phyloP scores from a whole-genome alignment of 2,797 vertebrate genomes.

The Echiichthys vipera region DNA sequence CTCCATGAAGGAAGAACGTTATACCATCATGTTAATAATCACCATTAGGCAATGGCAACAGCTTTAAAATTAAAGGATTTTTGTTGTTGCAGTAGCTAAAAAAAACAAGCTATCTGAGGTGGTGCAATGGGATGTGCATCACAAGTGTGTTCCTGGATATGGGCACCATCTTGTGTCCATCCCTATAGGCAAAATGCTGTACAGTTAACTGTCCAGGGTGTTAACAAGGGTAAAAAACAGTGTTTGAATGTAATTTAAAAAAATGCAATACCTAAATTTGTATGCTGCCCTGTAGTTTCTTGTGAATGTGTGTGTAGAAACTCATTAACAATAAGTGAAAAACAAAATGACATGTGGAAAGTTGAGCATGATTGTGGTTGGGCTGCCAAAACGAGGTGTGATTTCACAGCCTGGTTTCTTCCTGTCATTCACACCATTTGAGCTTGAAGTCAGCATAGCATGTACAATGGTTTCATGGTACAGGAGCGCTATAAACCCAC shows the following conservation, averaged over 20 bases:
- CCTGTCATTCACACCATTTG: not conserved
- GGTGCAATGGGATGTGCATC: too few relatives aligned
- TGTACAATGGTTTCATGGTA: not conserved
- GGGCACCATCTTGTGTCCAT: not conserved
- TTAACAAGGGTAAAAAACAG: not conserved
- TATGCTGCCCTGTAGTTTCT: too few relatives aligned
- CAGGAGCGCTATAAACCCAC: not conserved
- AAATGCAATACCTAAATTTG: not conserved
- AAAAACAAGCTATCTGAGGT: too few relatives aligned
- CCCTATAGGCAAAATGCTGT: not conserved
- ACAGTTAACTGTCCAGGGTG: not conserved
- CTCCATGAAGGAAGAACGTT: too few relatives aligned
- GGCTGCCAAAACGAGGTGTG: constrained; percentile 10
- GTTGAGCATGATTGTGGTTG: constrained; percentile 2
- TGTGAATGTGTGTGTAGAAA: not conserved
- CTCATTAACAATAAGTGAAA: not conserved
- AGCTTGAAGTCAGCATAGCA: not conserved
- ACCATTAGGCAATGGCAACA: too few relatives aligned
- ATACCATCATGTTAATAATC: too few relatives aligned
- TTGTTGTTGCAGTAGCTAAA: too few relatives aligned
- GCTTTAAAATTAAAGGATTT: too few relatives aligned
- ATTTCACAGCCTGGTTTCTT: constrained; percentile 12
- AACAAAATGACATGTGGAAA: constrained; percentile 26
- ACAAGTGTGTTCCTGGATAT: not conserved
- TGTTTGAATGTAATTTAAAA: not conserved